These are phyloP conservation scores for Elachura formosa DNA, from an alignment of 2,113 vertebrate species.

Conservation along the genomic window DNA sequence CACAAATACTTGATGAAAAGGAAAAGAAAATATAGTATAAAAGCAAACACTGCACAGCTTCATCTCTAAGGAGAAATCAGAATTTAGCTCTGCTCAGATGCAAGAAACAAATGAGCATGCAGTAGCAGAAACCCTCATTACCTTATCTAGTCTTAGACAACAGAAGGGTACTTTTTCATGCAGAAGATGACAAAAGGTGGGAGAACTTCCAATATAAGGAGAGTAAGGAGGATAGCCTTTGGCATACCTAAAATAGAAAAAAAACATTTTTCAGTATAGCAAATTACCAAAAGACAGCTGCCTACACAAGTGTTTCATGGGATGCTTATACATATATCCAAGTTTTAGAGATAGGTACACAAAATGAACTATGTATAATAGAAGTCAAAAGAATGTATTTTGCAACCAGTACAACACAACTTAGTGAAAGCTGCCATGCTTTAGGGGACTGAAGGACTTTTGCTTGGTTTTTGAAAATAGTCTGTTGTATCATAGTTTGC, in stretches of 20 bases:
- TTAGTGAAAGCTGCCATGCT: background rate
- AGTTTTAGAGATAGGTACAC: background rate
- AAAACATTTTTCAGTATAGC: background rate
- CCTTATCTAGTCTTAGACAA: conserved; percentile 92
- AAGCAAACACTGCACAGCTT: background rate
- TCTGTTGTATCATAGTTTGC: background rate
- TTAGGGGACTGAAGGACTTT: background rate
- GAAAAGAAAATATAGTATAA: background rate
- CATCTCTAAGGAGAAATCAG: background rate
- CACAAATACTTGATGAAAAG: background rate
- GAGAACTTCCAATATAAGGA: conserved; percentile 95
- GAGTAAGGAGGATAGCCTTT: conserved; percentile 98
- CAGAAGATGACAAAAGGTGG: conserved; percentile 92
- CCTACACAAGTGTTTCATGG: background rate
- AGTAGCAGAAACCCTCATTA: conserved; percentile 1
- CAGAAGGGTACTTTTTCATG: conserved; percentile 94
- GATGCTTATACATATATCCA: background rate
- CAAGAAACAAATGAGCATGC: background rate
- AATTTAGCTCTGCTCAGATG: background rate
- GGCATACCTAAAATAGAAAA: conserved; percentile 76
- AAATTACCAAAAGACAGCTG: background rate
- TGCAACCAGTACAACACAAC: background rate
- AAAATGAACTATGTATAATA: background rate
- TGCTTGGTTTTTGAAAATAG: background rate
- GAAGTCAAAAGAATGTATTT: background rate